Evolutionary conservation across 2,113 vertebrate genomes (phyloP).

Genomic region (Eleginops maclovinus): DNA sequence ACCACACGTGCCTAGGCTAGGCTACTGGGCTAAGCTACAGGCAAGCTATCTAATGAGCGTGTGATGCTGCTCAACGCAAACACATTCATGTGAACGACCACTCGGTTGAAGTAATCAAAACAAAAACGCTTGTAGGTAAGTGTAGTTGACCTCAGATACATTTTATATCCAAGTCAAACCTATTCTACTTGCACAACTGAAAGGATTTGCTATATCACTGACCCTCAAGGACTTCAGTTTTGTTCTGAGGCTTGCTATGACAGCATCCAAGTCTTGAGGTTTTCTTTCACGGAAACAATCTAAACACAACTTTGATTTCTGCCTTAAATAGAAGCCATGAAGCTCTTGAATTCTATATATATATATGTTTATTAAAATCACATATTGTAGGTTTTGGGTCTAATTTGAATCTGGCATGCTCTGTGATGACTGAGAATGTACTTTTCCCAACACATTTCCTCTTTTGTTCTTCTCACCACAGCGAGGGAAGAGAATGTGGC

Average conservation of each 20-base stretch:
- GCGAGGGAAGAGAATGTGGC: conserved; percentile 96
- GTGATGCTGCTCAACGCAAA: too few relatives aligned
- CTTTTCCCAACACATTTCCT: not conserved
- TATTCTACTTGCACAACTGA: too few relatives aligned
- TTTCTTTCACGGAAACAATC: not conserved
- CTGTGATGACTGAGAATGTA: not conserved
- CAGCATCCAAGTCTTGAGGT: too few relatives aligned
- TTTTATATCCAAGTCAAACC: too few relatives aligned
- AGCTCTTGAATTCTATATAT: not conserved
- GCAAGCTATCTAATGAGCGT: too few relatives aligned
- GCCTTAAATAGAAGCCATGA: not conserved
- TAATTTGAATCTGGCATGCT: not conserved
- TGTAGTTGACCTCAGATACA: too few relatives aligned
- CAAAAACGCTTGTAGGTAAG: too few relatives aligned
- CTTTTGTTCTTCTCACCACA: conserved; percentile 62
- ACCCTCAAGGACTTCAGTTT: not conserved
- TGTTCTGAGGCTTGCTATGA: not conserved
- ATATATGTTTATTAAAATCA: not conserved
- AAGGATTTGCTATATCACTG: too few relatives aligned
- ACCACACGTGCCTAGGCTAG: too few relatives aligned
- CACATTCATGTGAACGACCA: too few relatives aligned
- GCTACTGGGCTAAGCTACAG: too few relatives aligned
- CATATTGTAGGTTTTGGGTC: not conserved
- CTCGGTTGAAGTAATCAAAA: too few relatives aligned
- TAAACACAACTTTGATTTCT: not conserved